Base-by-base conservation (phyloP, 2,888 invertebrate genomes). In the Buathra laborator region DNA sequence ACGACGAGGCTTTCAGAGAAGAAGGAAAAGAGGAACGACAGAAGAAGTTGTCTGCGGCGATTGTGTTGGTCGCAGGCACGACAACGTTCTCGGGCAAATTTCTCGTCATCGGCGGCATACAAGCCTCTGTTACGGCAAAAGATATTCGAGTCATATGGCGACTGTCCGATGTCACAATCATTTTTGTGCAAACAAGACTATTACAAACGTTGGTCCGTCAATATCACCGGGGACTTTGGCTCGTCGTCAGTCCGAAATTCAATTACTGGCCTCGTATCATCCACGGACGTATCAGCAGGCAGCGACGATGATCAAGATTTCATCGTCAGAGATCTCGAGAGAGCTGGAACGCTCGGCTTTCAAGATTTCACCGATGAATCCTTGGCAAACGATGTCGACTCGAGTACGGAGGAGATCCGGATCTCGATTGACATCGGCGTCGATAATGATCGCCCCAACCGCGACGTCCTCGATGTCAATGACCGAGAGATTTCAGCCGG, bases 1-100 rank as follows among this genome's bases (percentile, higher is more conserved):
- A 87, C 90, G 81, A 85, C 84, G 87, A 81, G 51, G 78, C 87
- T 90, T 87, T 82, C 88, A 81, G 86, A 89, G 81, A 84, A 82
- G 86, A 79, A 87, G 77, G 81, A 83, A 29, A 71, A 80, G 78
- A 76, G 71, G 72, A 85, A 76, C 75, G 29, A 48, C 19, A 24
- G 70, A 44, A 64, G 71, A 70, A 64, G 7, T 64, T 48, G 16
- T 59, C 4, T 19, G n/a, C 68, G 68, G 12, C 53, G 68, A 48
- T 78, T 24, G 48, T 68, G 14, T 46, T 70, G 32, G 78, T 78
- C 51, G 10, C 72, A 43, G 62, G 19, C 29, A 62, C 56, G 56
- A 83, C 43, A 66, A n/a, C 14, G 32, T 67, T 12, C 10, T 66
- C 37, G 24, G 9, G 19, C 43, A 14, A 53, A 62, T 72, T 29